Evolutionary conservation across 2,113 vertebrate genomes (phyloP), one percentile per base, ranked within the genome.

Genomic region (Mobula hypostoma): DNA sequence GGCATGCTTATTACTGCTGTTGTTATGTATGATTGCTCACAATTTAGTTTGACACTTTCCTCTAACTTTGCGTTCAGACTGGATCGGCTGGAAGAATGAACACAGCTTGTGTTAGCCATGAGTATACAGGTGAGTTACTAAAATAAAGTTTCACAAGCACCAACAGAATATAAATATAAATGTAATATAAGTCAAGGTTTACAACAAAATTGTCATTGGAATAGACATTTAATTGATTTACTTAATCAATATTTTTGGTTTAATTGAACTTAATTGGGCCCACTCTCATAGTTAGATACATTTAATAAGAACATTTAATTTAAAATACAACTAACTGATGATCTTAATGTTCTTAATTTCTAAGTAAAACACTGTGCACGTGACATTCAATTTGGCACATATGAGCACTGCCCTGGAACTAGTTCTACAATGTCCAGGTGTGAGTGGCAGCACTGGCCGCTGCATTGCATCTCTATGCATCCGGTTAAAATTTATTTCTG

Each of bases 31-130:
- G 97, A 97, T 96, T 97, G 97, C 95, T 98, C 97, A 95, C 98
- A 98, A 97, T 99, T 99, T 96, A 99, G 97, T 95, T 98, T 98
- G 95, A 98, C 95, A 0, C 97, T 98, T 95, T 99, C 98, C 95
- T 98, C 98, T 94, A 98, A 97, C 96, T 98, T 98, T 96, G 98
- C 98, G 94, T 99, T 99, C 96, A 99, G 97, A 95, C 98, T 98
- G 97, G 98, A 98, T 94, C 98, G 98, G 95, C 99, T 99, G 96
- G 94, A 96, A 93, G 95, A 95, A 94, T 94, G 70, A 93, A 76
- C 36, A 76, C 36, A 6, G 5, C 24, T 48, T 93, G 70, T 93
- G 74, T 74, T 29, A 76, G 68, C 68, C 11, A 12, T 7, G 1
- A 92, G 72, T 17, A 29, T 56, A 74, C 70, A 74, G 40, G 2